Evolutionary conservation across 2,797 vertebrate species (phyloP).

Genomic region (Atherinosoma microstoma): DNA sequence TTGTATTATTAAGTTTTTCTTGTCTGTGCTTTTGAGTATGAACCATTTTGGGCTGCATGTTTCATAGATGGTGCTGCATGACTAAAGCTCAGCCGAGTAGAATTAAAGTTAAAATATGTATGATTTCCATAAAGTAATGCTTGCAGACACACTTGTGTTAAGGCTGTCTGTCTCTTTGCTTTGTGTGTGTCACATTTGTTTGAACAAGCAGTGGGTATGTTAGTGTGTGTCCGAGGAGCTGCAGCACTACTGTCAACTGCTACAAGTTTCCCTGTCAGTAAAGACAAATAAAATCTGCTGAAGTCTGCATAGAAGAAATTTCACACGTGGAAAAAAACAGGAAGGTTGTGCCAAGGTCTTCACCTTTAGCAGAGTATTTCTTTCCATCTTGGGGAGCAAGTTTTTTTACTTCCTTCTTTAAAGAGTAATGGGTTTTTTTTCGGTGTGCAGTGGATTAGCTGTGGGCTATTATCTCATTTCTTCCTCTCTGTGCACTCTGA

Average conservation of each 20-base stretch:
- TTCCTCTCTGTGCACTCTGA: conserved; percentile 33
- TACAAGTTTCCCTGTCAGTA: conserved; percentile 45
- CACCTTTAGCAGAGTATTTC: conserved; percentile 52
- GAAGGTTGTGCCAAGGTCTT: conserved; percentile 45
- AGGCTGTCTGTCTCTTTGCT: background rate
- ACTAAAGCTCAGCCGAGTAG: background rate
- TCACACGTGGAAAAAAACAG: conserved; percentile 55
- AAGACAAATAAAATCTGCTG: conserved; percentile 46
- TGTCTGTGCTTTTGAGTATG: background rate
- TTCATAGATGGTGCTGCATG: background rate
- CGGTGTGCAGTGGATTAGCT: conserved; percentile 73
- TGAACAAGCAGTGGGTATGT: conserved; percentile 15
- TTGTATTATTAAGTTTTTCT: too few relatives aligned
- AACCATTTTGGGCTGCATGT: background rate
- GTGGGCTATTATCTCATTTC: conserved; percentile 69
- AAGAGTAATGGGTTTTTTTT: conserved; percentile 66
- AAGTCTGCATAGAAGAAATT: conserved; percentile 59
- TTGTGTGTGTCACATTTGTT: conserved; percentile 3
- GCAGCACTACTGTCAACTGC: conserved; percentile 16
- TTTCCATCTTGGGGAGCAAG: conserved; percentile 41
- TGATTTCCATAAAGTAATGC: background rate
- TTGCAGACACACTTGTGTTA: background rate
- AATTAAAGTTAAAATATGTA: background rate
- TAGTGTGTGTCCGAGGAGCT: conserved; percentile 34
- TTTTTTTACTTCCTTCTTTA: conserved; percentile 46